Percentiles rank a stretch among this genome's conserved stretches.
Evolutionary conservation across 2,797 vertebrate species (phyloP).

Genomic region (Phataginus tricuspis): DNA sequence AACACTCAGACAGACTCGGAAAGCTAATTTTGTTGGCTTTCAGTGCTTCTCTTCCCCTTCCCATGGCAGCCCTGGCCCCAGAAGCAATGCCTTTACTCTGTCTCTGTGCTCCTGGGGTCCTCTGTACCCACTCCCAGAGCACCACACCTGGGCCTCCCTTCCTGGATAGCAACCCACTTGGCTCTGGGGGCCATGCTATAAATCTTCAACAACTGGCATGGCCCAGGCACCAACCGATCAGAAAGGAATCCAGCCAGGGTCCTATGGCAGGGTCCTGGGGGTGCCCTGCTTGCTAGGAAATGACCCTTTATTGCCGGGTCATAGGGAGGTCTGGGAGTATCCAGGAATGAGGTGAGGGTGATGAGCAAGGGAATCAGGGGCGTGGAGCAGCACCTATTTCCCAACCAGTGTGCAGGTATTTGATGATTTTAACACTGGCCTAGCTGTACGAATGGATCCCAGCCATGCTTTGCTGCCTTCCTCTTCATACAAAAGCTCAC

Average conservation of each 20-base stretch:
- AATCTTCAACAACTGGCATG: neutral
- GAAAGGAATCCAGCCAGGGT: neutral
- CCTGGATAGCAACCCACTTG: neutral
- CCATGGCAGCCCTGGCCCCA: neutral
- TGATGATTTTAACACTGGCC: neutral
- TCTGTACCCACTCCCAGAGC: neutral
- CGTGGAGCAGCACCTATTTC: neutral
- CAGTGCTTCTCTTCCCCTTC: neutral
- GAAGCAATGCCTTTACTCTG: neutral
- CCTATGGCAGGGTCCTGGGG: neutral
- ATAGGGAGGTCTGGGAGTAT: neutral
- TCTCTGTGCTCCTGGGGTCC: neutral
- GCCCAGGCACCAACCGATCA: neutral
- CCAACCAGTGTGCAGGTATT: neutral
- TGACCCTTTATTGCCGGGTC: neutral
- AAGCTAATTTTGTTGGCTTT: neutral
- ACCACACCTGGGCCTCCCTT: neutral
- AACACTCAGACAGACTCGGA: neutral
- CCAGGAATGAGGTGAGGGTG: neutral
- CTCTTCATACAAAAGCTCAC: neutral
- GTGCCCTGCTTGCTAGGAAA: neutral
- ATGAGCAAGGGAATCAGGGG: neutral
- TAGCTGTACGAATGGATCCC: fast-evolving
- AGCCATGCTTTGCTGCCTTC: neutral
- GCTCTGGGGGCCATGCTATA: neutral